phyloP scores from a whole-genome alignment of 2,797 vertebrate species.

The Pagetopsis macropterus region DNA sequence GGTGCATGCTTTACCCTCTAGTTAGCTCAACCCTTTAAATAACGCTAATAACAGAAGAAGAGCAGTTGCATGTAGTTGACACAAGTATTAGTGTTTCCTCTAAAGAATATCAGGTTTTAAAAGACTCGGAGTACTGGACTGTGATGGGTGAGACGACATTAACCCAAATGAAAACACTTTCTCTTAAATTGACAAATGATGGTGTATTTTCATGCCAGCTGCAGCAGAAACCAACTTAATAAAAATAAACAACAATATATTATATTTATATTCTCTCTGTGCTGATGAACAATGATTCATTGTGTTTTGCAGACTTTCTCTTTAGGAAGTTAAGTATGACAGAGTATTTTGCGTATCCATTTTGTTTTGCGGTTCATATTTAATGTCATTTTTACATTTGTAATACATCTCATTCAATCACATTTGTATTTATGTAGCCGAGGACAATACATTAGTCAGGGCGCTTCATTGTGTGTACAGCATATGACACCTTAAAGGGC shows the following conservation, averaged over 20 bases:
- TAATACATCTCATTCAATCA: too few species aligned
- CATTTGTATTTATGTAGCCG: too few species aligned
- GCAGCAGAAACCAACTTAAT: slow-evolving; percentile 10
- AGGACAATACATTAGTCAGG: too few species aligned
- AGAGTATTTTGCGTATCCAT: neutral
- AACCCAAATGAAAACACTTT: slow-evolving; percentile 32
- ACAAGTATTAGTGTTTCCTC: too few species aligned
- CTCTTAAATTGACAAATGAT: slow-evolving; percentile 25
- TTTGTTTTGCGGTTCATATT: neutral
- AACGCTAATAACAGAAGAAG: neutral
- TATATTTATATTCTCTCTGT: neutral
- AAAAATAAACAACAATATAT: slow-evolving; percentile 11
- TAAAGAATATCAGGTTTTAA: too few species aligned
- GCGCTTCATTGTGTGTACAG: too few species aligned
- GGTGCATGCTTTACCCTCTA: neutral
- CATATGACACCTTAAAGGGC: too few species aligned
- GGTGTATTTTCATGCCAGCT: slow-evolving; percentile 15
- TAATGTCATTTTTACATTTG: fast-evolving
- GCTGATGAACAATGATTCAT: slow-evolving; percentile 25
- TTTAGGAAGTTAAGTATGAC: slow-evolving; percentile 6
- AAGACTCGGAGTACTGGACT: neutral
- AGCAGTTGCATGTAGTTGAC: neutral
- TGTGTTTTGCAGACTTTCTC: slow-evolving; percentile 11
- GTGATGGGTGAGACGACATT: neutral
- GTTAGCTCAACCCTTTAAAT: neutral